Conservation (phyloP, 2,113 vertebrate species). For the Ictalurus furcatus region DNA sequence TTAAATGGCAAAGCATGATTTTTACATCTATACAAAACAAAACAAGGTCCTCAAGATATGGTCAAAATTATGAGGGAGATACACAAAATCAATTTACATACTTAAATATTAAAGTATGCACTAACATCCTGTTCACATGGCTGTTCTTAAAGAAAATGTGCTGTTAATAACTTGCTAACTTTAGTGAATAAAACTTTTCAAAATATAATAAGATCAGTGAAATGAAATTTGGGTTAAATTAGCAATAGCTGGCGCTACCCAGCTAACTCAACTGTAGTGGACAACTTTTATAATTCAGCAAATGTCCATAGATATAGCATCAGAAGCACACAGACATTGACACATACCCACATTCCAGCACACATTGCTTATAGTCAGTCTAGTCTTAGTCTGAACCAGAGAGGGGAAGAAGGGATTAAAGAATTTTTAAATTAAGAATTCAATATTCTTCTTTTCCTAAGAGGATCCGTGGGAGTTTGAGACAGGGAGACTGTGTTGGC, state of each 20-base stretch:
- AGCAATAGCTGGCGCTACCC: neutral
- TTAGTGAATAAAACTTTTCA: neutral
- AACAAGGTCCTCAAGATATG: neutral
- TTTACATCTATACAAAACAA: neutral
- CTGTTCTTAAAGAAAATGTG: neutral
- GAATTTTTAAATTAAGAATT: neutral
- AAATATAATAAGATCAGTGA: neutral
- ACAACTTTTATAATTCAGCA: neutral
- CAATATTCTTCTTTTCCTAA: neutral
- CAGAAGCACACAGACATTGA: neutral
- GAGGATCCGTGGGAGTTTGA: neutral
- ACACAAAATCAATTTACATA: neutral
- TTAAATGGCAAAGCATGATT: slow-evolving; percentile 14
- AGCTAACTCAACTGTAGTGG: neutral
- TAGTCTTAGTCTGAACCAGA: slow-evolving; percentile 1
- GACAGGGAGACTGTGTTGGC: neutral
- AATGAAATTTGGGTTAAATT: slow-evolving; percentile 3
- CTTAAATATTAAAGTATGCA: neutral
- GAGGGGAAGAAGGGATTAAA: neutral
- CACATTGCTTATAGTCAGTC: neutral
- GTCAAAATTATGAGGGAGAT: neutral
- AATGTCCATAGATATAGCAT: neutral
- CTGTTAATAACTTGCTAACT: neutral
- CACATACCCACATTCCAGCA: neutral
- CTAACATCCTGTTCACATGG: neutral